Evolutionary conservation across 1,140 invertebrate genomes (phyloP), one percentile per base, ranked within the genome.

Genomic region (Argopecten irradians): DNA sequence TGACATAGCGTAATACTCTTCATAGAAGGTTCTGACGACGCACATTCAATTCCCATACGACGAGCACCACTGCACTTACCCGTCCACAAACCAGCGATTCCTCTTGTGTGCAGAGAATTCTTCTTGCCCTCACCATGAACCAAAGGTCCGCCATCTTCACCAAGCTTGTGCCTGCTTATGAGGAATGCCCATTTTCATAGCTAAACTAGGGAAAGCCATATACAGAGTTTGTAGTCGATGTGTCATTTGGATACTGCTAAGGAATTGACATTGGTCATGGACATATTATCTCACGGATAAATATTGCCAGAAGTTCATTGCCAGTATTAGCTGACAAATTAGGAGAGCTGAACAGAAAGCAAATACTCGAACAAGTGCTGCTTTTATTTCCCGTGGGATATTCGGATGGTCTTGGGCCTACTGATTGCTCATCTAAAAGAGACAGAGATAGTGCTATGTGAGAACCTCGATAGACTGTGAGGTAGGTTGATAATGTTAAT

Each of bases 361-460:
- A 90, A 34, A 33, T 7, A 2, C 1, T 90, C 2, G n/a, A 11
- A 28, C 0, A 34, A 82, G 0, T n/a, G 13, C 35, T 7, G 87
- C 87, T 39, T 90, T 90, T 89, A 32, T 90, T 5, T 85, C 87
- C 32, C n/a, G n/a, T n/a, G 82, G 46, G 1, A 88, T 90, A n/a
- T 34, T 86, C 85, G 0, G 89, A 90, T n/a, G n/a, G n/a, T n/a
- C n/a, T n/a, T 87, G 87, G 90, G 1, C 34, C 90, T 0, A 90
- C 90, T 22, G 86, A 90, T 85, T 41, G 11, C 8, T 88, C 88
- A 7, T 85, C 28, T 33, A 87, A 89, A n/a, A 36, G 90, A 90
- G n/a, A 71, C 90, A 33, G 90, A 90, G 55, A 89, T 89, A 32
- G 87, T 90, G 3, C n/a, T 86, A 82, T 89, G n/a, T 88, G 0